phyloP scores from a whole-genome alignment of 2,888 invertebrate genomes.

The Keiferia lycopersicella region DNA sequence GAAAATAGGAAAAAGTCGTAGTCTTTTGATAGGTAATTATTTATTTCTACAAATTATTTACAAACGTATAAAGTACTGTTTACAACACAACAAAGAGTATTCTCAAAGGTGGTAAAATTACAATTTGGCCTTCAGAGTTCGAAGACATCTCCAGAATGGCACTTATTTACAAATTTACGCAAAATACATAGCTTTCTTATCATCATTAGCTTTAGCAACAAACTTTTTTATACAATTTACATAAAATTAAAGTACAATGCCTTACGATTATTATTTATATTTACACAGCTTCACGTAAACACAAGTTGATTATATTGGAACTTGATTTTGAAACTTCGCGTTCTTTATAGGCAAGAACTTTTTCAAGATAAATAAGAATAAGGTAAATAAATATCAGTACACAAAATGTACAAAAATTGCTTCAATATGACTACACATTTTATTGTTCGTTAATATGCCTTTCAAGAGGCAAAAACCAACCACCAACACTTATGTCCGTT shows the following conservation, averaged over 20 bases:
- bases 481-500: background rate
- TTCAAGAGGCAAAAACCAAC: background rate
- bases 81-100: constrained; percentile 25
- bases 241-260: background rate
- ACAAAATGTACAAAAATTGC: no score
- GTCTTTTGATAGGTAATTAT: background rate
- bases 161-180: constrained; percentile 23
- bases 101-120: constrained; percentile 27
- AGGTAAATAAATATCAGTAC: constrained; percentile 11
- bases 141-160: constrained; percentile 29
- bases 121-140: constrained; percentile 16
- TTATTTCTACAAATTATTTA: constrained; percentile 26
- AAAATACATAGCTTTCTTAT: constrained; percentile 13
- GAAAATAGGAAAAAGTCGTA: no score
- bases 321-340: background rate
- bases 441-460: background rate
- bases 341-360: constrained; percentile 11
- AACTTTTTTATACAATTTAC: constrained; percentile 12
- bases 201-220: background rate
- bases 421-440: background rate
- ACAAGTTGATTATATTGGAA: background rate
- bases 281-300: background rate
- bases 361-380: background rate
- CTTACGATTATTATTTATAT: constrained; percentile 13
- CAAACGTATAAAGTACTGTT: constrained; percentile 21